Base-by-base conservation (phyloP, 2,888 invertebrate genomes). In the Pollenia labialis region DNA sequence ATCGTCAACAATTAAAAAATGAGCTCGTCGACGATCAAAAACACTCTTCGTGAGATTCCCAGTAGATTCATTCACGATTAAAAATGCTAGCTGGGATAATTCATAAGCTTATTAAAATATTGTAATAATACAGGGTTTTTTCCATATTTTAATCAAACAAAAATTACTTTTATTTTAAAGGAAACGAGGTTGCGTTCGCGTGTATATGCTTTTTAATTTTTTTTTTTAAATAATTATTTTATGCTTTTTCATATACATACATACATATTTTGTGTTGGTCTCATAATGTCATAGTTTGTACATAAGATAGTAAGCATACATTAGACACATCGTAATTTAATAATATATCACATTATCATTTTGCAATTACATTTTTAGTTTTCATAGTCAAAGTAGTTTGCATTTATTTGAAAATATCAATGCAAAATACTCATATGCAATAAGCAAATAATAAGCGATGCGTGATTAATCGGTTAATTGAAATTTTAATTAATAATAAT, bases 201-300 rank as follows among this genome's bases (percentile, higher is more conserved):
- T 72, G 50, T 85, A 81, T 69, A 82, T 85, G 64, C 76, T 75
- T 75, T 85, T 75, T 6, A 32, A 6, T 32, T 32, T 32, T 32
- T 32, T 32, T 6, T 32, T 32, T 32, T 66, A n/a, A n/a, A n/a
- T 32, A 60, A 68, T 68, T 52, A 80, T 69, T 4, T 14, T 42
- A 56, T 71, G 52, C 54, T 58, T 81, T 42, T 62, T 79, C 64
- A 75, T 76, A 58, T 23, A 1, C 18, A 23, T 23, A 1, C 18
- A 23, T 23, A 23, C 23, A 23, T 14, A 69, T 74, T 75, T 80
- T 52, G 74, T 80, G 46, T 75, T 85, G 84, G 79, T 75, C 32
- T 74, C 32, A 84, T 56, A 76, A 62, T 46, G 32, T 52, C 74
- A 54, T 40, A 64, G 23, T 1, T 14, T 64, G 44, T 40, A 46